A percentile compares a stretch with the other conserved stretches of the same genome.
Evolutionary conservation across 2,888 invertebrate species (phyloP).

Genomic region (Parnassius mnemosyne): DNA sequence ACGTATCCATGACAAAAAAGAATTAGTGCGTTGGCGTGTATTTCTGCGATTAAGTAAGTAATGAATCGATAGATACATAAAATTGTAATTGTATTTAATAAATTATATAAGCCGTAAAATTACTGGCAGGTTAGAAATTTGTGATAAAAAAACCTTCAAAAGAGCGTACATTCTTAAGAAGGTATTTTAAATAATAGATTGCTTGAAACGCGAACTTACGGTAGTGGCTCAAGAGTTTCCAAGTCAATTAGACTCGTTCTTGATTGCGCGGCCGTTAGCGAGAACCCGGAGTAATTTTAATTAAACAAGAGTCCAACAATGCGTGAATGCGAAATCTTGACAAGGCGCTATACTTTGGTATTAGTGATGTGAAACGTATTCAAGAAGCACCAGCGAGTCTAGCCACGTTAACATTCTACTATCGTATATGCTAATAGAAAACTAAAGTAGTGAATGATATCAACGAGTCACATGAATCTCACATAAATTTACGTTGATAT

Average conservation of each 20-base stretch:
- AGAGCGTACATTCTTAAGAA: background rate
- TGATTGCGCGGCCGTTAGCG: slow-evolving; percentile 31
- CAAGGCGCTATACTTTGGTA: slow-evolving; percentile 1
- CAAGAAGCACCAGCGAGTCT: background rate
- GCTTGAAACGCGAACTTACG: slow-evolving; percentile 16
- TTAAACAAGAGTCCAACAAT: slow-evolving; percentile 33
- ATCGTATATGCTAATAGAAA: too few relatives aligned
- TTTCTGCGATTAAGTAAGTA: too few relatives aligned
- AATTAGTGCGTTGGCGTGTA: too few relatives aligned
- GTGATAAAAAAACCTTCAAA: background rate
- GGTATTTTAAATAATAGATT: slow-evolving; percentile 18
- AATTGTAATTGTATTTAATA: too few relatives aligned
- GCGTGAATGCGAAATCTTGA: slow-evolving; percentile 27
- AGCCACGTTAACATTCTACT: too few relatives aligned
- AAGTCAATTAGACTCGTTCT: slow-evolving; percentile 43
- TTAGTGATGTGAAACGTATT: slow-evolving; percentile 9
- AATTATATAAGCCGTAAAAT: too few relatives aligned
- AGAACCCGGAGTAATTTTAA: slow-evolving; percentile 34
- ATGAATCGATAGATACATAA: too few relatives aligned
- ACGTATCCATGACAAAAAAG: too few relatives aligned
- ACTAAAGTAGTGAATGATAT: too few relatives aligned
- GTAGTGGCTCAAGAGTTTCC: slow-evolving; percentile 32
- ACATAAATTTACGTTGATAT: too few relatives aligned
- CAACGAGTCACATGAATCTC: too few relatives aligned
- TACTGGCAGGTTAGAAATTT: too few relatives aligned